phyloP scores from a whole-genome alignment of 2,113 vertebrate species.

The Cyprinodon brontotheroides region DNA sequence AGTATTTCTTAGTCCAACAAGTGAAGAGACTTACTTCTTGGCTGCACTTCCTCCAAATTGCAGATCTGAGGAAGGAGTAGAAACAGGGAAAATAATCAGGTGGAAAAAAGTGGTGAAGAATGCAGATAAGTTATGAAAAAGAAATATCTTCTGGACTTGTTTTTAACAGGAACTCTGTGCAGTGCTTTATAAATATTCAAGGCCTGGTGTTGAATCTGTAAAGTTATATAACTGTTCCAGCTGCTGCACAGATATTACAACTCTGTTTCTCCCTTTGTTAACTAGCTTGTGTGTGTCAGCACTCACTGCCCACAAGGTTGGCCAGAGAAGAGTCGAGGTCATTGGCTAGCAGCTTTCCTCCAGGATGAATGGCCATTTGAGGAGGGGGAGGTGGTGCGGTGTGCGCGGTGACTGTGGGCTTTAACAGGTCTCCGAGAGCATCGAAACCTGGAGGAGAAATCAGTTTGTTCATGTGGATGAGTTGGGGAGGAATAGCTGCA shows the following conservation, averaged over 20 bases:
- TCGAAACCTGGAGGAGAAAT: conserved; percentile 72
- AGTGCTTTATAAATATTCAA: neutral
- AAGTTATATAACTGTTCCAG: conserved; percentile 8
- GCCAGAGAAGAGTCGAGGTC: conserved; percentile 89
- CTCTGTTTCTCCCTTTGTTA: neutral
- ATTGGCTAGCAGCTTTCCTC: conserved; percentile 82
- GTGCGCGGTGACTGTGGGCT: conserved; percentile 81
- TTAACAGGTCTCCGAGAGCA: conserved; percentile 84
- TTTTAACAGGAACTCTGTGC: neutral
- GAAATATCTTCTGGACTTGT: neutral
- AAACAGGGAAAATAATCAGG: conserved; percentile 12
- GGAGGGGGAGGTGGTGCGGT: conserved; percentile 64
- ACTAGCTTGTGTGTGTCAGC: conserved; percentile 4
- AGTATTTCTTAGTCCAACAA: neutral
- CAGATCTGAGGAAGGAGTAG: conserved; percentile 81
- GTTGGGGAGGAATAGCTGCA: neutral
- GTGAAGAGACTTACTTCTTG: conserved; percentile 85
- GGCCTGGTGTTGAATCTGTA: neutral
- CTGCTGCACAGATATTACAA: neutral
- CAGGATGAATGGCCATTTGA: conserved; percentile 73
- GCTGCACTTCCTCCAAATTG: conserved; percentile 85
- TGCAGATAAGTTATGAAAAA: neutral
- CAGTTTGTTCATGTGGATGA: conserved; percentile 8
- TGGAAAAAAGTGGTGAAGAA: neutral
- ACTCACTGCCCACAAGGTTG: conserved; percentile 90